A percentile compares a stretch with the other conserved stretches of the same genome.
These are phyloP conservation scores for Cheilosia pagana DNA, from an alignment of 2,888 invertebrate species.

Conservation along the genomic window DNA sequence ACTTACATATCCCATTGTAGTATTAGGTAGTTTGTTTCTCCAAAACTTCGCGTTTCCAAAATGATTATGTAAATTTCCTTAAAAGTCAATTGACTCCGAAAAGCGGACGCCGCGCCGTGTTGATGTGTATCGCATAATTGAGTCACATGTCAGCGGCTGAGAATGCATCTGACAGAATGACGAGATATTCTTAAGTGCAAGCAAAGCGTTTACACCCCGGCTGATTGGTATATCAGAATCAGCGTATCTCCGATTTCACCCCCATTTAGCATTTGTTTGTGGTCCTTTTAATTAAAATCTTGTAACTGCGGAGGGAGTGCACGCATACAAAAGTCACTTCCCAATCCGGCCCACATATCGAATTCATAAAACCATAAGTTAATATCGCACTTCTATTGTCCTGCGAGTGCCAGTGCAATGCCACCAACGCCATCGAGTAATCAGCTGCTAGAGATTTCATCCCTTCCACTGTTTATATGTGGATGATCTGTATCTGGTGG, in stretches of 20 bases:
- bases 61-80: conserved; percentile 56
- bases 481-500: conserved; percentile 50
- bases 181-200: conserved; percentile 60
- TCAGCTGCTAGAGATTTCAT: conserved; percentile 71
- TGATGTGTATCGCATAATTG: conserved; percentile 68
- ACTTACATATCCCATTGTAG: no score
- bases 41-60: not conserved
- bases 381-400: conserved; percentile 69
- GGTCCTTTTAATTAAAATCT: conserved; percentile 69
- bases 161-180: conserved; percentile 71
- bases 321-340: conserved; percentile 50
- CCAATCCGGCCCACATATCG: conserved; percentile 62
- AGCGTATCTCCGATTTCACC: conserved; percentile 60
- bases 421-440: conserved; percentile 55
- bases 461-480: conserved; percentile 50
- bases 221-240: conserved; percentile 70
- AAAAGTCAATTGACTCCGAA: conserved; percentile 47
- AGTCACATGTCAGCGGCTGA: conserved; percentile 55
- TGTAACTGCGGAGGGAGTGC: conserved; percentile 25
- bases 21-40: no score
- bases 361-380: conserved; percentile 75
- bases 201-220: conserved; percentile 64
- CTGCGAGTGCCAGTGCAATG: conserved; percentile 50
- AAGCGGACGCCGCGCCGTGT: conserved; percentile 16
- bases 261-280: conserved; percentile 46